Conservation (phyloP, 2,113 vertebrate species). For the Dunckerocampus dactyliophorus region DNA sequence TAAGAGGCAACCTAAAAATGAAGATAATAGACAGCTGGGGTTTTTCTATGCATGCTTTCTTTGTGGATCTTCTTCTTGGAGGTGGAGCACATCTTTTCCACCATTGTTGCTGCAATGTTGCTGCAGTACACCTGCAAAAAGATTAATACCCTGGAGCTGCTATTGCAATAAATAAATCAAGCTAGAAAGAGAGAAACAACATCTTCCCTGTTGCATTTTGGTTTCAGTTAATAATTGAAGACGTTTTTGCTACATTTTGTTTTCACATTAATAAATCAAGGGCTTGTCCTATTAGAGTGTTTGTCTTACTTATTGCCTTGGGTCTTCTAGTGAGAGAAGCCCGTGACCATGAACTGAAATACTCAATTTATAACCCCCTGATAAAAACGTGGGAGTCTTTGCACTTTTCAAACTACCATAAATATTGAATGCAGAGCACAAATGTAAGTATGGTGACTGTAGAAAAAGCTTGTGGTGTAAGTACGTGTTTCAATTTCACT, state of each 20-base stretch:
- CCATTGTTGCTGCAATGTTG: too few species aligned
- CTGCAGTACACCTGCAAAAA: too few species aligned
- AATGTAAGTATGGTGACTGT: too few species aligned
- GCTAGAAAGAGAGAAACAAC: background rate
- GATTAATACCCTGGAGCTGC: too few species aligned
- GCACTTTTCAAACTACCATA: too few species aligned
- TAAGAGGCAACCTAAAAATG: too few species aligned
- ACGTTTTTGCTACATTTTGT: background rate
- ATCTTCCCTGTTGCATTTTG: background rate
- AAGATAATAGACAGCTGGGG: too few species aligned
- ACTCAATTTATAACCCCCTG: background rate
- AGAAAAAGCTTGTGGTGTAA: too few species aligned
- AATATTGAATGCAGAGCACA: background rate
- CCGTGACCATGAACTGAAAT: background rate
- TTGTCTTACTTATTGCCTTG: background rate
- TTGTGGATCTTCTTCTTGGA: too few species aligned
- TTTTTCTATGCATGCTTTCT: too few species aligned
- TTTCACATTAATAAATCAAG: conserved; percentile 3
- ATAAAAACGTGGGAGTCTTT: background rate
- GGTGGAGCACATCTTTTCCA: too few species aligned
- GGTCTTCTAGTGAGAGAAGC: background rate
- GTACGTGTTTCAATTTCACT: too few species aligned
- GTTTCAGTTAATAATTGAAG: background rate
- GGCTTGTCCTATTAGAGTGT: background rate
- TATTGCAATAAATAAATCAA: background rate